These are phyloP conservation scores for Pseudolaguvia tuberculata DNA, from an alignment of 2,113 vertebrate species.

Conservation along the genomic window DNA sequence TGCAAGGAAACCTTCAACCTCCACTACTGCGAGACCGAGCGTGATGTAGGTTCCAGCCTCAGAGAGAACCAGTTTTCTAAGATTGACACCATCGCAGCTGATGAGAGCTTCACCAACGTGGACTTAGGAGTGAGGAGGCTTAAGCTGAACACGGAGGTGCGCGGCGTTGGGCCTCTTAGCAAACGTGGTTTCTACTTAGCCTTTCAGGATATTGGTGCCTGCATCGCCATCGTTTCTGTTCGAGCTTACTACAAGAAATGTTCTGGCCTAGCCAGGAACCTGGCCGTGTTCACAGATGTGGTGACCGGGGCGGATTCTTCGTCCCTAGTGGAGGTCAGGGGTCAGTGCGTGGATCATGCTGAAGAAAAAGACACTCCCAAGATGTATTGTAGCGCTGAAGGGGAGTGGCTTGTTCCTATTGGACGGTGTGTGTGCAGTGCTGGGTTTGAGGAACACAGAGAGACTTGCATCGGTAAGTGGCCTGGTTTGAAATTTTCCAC, in stretches of 20 bases:
- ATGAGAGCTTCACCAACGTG: conserved; percentile 93
- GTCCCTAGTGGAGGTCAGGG: conserved; percentile 90
- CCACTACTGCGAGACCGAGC: conserved; percentile 89
- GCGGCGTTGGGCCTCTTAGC: conserved; percentile 82
- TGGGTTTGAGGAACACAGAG: conserved; percentile 83
- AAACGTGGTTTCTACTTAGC: conserved; percentile 91
- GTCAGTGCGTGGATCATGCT: conserved; percentile 87
- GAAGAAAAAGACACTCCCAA: conserved; percentile 94
- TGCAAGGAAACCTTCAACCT: conserved; percentile 99
- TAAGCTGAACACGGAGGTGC: conserved; percentile 91
- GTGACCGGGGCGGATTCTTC: conserved; percentile 92
- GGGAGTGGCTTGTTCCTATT: conserved; percentile 97
- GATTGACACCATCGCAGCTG: conserved; percentile 92
- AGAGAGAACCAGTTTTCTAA: conserved; percentile 90
- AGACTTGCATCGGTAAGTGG: conserved; percentile 88
- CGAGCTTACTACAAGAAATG: conserved; percentile 95
- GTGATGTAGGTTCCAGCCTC: conserved; percentile 78
- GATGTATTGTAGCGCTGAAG: conserved; percentile 98
- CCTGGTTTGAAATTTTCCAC: not conserved
- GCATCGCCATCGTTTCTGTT: conserved; percentile 89
- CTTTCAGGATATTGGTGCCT: conserved; percentile 95
- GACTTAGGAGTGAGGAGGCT: conserved; percentile 89
- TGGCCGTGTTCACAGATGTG: conserved; percentile 89
- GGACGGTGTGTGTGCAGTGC: conserved; percentile 93
- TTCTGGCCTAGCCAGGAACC: conserved; percentile 80